A percentile compares a stretch with the other conserved stretches of the same genome.
These are phyloP conservation scores for Tillus elongatus DNA, from an alignment of 2,888 invertebrate genomes.

Conservation along the genomic window DNA sequence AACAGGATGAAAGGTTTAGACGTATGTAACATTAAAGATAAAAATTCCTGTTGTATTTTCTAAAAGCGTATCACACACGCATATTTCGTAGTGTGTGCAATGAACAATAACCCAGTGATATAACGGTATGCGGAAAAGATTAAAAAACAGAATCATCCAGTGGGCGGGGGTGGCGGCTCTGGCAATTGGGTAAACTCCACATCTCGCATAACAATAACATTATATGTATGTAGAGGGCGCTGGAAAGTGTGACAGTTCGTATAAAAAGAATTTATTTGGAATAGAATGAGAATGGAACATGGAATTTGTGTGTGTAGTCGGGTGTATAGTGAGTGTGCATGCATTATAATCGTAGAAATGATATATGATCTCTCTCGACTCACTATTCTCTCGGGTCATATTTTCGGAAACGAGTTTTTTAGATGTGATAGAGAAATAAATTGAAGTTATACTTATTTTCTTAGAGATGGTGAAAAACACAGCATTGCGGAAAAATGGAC, in stretches of 20 bases:
- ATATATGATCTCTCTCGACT: constrained; percentile 28
- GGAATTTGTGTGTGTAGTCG: constrained; percentile 8
- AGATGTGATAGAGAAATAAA: constrained; percentile 24
- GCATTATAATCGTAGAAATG: constrained; percentile 31
- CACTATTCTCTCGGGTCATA: constrained; percentile 29
- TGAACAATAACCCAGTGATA: too few relatives aligned
- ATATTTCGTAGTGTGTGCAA: too few relatives aligned
- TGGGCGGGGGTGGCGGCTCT: too few relatives aligned
- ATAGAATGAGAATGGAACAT: constrained; percentile 3
- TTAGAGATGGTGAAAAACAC: too few relatives aligned
- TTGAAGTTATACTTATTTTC: constrained; percentile 21
- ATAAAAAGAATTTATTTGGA: background rate
- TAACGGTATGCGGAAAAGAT: too few relatives aligned
- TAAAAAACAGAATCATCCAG: too few relatives aligned
- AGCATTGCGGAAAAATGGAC: too few relatives aligned
- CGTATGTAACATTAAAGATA: too few relatives aligned
- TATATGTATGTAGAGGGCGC: background rate
- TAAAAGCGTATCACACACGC: too few relatives aligned
- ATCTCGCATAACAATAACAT: constrained; percentile 1
- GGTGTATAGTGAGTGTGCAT: constrained; percentile 25
- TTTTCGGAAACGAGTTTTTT: constrained; percentile 33
- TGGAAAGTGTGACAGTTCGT: background rate
- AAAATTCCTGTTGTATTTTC: too few relatives aligned
- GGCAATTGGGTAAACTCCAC: constrained; percentile 1
- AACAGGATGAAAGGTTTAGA: too few relatives aligned